Evolutionary conservation across 2,797 vertebrate genomes (phyloP), one percentile per base, ranked within the genome.

Genomic region (Loris lydekkerianus): DNA sequence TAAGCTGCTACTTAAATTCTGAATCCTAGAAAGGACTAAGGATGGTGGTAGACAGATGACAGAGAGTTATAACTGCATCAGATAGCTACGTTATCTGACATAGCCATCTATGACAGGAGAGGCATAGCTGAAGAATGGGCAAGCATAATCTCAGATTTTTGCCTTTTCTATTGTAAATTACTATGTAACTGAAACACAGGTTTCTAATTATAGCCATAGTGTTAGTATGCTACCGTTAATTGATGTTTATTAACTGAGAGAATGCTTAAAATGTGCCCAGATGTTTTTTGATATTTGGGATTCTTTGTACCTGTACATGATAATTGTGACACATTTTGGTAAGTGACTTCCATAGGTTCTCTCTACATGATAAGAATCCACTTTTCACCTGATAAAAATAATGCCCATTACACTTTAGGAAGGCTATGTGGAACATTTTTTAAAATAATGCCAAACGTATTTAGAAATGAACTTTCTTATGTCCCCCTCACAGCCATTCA

Each of bases 81-180:
- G 10, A 21, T 40, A 14, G 14, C 10, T 60, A 9, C 58, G 1
- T 21, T 56, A 10, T 65, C 27, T 14, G 49, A 15, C 14, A 53
- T 53, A 15, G 14, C 49, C 49, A 53, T 53, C 49, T 89, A 27
- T 72, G n/a, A 67, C 21, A 69, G 29, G 23, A 88, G 18, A 86
- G 37, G 31, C 7, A 9, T 58, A 49, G 20, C 27, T 77, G 29
- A 72, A 96, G n/a, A 89, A 1, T 14, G 88, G 69, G 37, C 6
- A 84, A 91, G 70, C 87, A 58, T 70, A 89, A 89, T 58, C 37
- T 9, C 81, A 93, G 46, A 46, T 72, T 9, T 15, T 82, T 85
- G 40, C 10, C 80, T 85, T 49, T 67, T 56, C n/a, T 88, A 29
- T 49, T 56, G 15, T 84, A 86, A 67, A 86, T 91, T 27, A 46